phyloP scores from a whole-genome alignment of 2,797 vertebrate genomes.

The Trematomus bernacchii region DNA sequence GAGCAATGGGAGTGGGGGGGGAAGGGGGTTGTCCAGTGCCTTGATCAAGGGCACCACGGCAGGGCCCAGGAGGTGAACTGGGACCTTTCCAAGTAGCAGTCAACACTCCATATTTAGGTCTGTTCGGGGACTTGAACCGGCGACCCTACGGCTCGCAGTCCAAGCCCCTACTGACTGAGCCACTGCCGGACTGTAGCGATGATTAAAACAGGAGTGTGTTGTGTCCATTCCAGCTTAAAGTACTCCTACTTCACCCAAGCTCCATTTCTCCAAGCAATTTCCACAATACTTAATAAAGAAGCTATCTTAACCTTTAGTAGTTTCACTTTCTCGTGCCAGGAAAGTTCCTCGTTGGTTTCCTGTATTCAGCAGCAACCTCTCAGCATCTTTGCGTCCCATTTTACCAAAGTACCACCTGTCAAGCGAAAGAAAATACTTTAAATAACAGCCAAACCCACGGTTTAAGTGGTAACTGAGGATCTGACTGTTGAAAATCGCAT shows the following conservation, averaged over 20 bases:
- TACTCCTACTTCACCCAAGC: too few species aligned
- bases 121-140: too few species aligned
- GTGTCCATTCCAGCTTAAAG: not conserved
- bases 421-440: not conserved
- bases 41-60: too few species aligned
- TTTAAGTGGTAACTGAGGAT: not conserved
- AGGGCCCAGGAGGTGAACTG: too few species aligned
- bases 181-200: not conserved
- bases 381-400: constrained; percentile 97
- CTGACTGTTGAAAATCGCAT: not conserved
- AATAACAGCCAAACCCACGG: not conserved
- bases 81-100: too few species aligned
- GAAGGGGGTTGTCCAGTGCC: too few species aligned
- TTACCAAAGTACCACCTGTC: constrained; percentile 98
- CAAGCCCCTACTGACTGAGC: too few species aligned
- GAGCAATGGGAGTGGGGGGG: too few species aligned
- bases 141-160: too few species aligned
- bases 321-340: constrained; percentile 97
- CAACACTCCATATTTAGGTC: too few species aligned
- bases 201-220: not conserved
- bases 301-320: constrained; percentile 91
- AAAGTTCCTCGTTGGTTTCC: constrained; percentile 96
- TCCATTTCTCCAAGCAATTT: not conserved
- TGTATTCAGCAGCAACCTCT: constrained; percentile 93
- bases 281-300: not conserved